Conservation (phyloP, 2,888 invertebrate genomes). For the Dryobotodes eremita region DNA sequence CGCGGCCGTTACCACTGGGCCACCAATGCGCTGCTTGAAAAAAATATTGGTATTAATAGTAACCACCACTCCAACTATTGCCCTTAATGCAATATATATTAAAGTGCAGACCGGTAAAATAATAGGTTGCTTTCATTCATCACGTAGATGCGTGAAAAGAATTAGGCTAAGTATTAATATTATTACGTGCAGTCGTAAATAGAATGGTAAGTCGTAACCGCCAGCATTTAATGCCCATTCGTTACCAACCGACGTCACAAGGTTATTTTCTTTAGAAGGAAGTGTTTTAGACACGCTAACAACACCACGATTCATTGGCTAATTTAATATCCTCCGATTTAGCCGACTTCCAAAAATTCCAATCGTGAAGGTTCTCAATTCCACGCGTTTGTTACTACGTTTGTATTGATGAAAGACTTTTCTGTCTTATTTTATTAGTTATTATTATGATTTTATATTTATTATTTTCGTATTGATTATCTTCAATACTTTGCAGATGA, state of each 20-base stretch:
- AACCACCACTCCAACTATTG: neutral
- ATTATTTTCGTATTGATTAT: too few species aligned
- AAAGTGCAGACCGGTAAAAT: constrained; percentile 33
- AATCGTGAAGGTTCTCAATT: neutral
- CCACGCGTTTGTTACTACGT: neutral
- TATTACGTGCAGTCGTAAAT: constrained; percentile 54
- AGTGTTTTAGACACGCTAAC: constrained; percentile 53
- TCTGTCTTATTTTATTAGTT: neutral
- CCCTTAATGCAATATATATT: constrained; percentile 28
- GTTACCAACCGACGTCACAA: constrained; percentile 46
- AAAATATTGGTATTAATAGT: neutral
- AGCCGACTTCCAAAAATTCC: constrained; percentile 21
- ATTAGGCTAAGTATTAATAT: constrained; percentile 61
- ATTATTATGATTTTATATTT: too few species aligned
- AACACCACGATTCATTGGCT: constrained; percentile 37
- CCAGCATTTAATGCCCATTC: constrained; percentile 45
- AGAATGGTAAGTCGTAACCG: constrained; percentile 50
- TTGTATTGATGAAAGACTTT: neutral
- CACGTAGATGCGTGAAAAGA: constrained; percentile 44
- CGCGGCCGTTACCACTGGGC: too few species aligned
- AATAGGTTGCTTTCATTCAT: constrained; percentile 31
- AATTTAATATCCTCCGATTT: constrained; percentile 40
- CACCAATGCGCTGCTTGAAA: too few species aligned
- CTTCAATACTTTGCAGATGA: neutral
- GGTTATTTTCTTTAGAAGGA: constrained; percentile 51